Evolutionary conservation across 1,140 invertebrate species (phyloP).

Genomic region (Saccostrea glomerata): DNA sequence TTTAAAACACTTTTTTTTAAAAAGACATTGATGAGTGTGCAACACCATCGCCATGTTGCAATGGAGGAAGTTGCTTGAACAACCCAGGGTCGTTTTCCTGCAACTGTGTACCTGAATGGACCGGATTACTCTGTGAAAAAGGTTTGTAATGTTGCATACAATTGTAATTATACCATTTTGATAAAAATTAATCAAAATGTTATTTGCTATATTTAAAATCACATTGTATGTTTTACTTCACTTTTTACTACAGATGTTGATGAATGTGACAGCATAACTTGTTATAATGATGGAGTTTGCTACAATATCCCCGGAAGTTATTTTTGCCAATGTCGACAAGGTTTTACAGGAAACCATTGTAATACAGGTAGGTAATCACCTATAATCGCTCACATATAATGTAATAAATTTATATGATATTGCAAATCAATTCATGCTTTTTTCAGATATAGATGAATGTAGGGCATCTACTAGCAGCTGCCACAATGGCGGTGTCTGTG

Average conservation of each 20-base stretch:
- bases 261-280: constrained; percentile 14
- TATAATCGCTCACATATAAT: neutral
- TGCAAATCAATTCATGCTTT: neutral
- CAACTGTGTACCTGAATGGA: constrained; percentile 79
- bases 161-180: neutral
- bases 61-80: constrained; percentile 87
- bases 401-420: neutral
- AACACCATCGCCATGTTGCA: constrained; percentile 55
- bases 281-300: constrained; percentile 12
- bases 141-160: constrained; percentile 36
- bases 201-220: neutral
- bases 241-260: constrained; percentile 21
- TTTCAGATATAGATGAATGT: neutral
- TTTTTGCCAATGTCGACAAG: constrained; percentile 8
- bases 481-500: neutral
- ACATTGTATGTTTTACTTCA: neutral
- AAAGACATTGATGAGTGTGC: constrained; percentile 66
- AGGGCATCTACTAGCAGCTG: neutral
- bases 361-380: neutral
- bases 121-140: constrained; percentile 47
- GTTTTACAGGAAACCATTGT: neutral
- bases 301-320: constrained; percentile 28
- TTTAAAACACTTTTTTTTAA: neutral
- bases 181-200: neutral
- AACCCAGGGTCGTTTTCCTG: constrained; percentile 93